phyloP scores from a whole-genome alignment of 2,797 vertebrate species.

The Galagoides demidoff region DNA sequence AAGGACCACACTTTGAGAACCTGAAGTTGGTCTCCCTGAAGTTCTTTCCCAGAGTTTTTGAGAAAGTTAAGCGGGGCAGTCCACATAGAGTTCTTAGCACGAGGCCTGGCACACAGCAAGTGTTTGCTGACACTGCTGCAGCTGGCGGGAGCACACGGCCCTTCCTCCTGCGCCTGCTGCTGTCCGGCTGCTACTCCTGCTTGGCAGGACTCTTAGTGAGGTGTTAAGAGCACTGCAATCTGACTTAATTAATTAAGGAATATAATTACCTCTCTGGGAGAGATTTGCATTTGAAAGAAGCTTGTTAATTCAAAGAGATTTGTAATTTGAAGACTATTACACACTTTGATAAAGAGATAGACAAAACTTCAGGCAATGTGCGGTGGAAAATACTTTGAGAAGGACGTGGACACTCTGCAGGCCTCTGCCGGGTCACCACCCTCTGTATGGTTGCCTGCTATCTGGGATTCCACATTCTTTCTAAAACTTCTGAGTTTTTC shows the following conservation, averaged over 20 bases:
- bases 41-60: not conserved
- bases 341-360: not conserved
- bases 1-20: not conserved
- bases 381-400: not conserved
- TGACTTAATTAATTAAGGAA: slow-evolving; percentile 62
- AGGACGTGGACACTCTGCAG: not conserved
- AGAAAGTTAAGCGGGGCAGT: not conserved
- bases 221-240: slow-evolving; percentile 33
- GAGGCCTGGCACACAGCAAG: not conserved
- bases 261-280: slow-evolving; percentile 61
- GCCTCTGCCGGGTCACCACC: not conserved
- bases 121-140: not conserved
- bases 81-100: not conserved
- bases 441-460: not conserved
- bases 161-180: not conserved
- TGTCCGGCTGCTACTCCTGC: not conserved
- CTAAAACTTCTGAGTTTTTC: slow-evolving; percentile 11
- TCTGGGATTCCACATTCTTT: not conserved
- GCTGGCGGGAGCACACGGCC: no score
- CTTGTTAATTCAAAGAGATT: slow-evolving; percentile 63
- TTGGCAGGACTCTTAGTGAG: not conserved
- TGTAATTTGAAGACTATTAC: slow-evolving; percentile 65
- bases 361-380: not conserved
- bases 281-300: slow-evolving; percentile 70
- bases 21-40: not conserved